phyloP scores from a whole-genome alignment of 2,113 vertebrate species.

The Caracal caracal region DNA sequence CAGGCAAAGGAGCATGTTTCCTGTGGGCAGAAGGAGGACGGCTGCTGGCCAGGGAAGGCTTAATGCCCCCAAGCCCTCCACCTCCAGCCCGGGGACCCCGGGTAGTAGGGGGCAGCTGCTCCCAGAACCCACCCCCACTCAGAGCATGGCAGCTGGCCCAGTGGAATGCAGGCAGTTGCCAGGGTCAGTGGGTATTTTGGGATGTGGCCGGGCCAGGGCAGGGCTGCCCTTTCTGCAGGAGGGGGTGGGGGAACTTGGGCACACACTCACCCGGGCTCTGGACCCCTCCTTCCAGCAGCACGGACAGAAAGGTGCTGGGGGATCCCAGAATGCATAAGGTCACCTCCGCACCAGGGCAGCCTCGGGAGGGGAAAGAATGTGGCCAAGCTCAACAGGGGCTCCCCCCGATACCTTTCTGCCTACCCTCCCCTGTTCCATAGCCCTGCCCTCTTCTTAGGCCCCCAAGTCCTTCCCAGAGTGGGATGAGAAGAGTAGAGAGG shows the following conservation, averaged over 20 bases:
- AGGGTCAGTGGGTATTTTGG: slow-evolving; percentile 73
- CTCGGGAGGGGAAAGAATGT: slow-evolving; percentile 58
- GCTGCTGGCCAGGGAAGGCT: neutral
- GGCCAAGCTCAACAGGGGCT: neutral
- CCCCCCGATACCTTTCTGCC: neutral
- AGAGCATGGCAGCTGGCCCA: slow-evolving; percentile 54
- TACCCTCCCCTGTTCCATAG: neutral
- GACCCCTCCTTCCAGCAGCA: slow-evolving; percentile 85
- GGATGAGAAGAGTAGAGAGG: neutral
- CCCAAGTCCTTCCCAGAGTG: neutral
- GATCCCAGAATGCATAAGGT: slow-evolving; percentile 86
- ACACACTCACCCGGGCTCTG: slow-evolving; percentile 84
- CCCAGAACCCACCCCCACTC: slow-evolving; percentile 37
- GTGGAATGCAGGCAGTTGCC: slow-evolving; percentile 61
- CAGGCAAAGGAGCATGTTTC: slow-evolving; percentile 89
- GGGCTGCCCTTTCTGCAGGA: slow-evolving; percentile 67
- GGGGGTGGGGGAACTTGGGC: slow-evolving; percentile 13
- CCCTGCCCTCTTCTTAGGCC: neutral
- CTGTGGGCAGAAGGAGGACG: slow-evolving; percentile 67
- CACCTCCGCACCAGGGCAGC: slow-evolving; percentile 78
- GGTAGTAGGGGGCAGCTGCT: neutral
- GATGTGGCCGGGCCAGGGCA: slow-evolving; percentile 56
- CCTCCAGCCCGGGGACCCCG: neutral
- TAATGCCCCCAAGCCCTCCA: neutral
- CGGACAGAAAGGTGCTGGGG: slow-evolving; percentile 83